These are phyloP conservation scores for Petrocephalus sullivani DNA, from an alignment of 2,797 vertebrate species.

Conservation along the genomic window DNA sequence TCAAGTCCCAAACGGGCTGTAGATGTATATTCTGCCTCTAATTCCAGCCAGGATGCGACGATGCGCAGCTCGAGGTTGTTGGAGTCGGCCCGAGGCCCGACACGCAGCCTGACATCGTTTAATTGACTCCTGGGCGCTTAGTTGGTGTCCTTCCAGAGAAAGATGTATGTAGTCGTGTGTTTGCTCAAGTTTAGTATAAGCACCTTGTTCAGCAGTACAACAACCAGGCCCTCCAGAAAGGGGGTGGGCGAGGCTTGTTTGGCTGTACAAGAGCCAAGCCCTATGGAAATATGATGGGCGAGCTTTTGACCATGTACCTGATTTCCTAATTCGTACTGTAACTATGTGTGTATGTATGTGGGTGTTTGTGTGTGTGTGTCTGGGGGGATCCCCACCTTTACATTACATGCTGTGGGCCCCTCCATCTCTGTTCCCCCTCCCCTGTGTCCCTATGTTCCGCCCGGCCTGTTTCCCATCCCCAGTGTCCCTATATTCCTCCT, in stretches of 20 bases:
- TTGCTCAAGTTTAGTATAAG: not conserved
- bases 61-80: not conserved
- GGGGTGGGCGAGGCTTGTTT: not conserved
- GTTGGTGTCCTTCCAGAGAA: not conserved
- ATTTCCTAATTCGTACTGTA: not conserved
- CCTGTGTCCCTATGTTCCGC: not conserved
- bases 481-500: not conserved
- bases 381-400: not conserved
- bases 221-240: not conserved
- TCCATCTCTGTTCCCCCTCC: not conserved
- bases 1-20: constrained; percentile 1
- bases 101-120: not conserved
- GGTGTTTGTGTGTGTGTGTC: not conserved
- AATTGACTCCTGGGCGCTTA: not conserved
- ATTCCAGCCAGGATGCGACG: not conserved
- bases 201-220: not conserved
- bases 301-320: not conserved
- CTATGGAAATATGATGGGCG: not conserved
- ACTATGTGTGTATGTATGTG: not conserved
- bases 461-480: not conserved
- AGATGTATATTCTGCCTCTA: not conserved
- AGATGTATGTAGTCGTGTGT: not conserved
- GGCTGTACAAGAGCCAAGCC: not conserved
- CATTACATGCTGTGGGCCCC: not conserved
- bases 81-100: not conserved